Evolutionary conservation across 30 jellyfish, hydroid and myxozoan genomes (phyloP).

Genomic region (Phacellophora camtschatica): DNA sequence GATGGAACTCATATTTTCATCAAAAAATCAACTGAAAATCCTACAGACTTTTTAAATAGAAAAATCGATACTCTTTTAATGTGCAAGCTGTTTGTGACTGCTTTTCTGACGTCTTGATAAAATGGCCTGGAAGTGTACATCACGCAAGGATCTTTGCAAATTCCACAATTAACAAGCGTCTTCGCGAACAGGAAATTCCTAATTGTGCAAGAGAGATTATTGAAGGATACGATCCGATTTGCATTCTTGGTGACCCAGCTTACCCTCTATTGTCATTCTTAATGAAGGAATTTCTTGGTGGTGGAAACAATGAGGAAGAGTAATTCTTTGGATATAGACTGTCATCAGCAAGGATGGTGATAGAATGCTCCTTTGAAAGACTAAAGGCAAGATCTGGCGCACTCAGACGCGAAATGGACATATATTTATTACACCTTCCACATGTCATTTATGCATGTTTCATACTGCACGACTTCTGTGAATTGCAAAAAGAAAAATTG

Average conservation of each 20-base stretch:
- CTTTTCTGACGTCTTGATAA: conserved; percentile 36
- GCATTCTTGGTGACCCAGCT: conserved; percentile 73
- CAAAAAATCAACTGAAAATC: conserved; percentile 1
- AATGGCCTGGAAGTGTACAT: conserved; percentile 71
- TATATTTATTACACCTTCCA: neutral
- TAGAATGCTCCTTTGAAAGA: conserved; percentile 65
- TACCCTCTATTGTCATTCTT: conserved; percentile 70
- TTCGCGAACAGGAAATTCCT: conserved; percentile 22
- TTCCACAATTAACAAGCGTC: conserved; percentile 12
- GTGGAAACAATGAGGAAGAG: conserved; percentile 40
- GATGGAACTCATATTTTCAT: conserved; percentile 53
- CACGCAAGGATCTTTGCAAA: conserved; percentile 44
- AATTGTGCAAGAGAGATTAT: conserved; percentile 19
- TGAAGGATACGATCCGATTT: conserved; percentile 40
- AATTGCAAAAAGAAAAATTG: conserved; percentile 2
- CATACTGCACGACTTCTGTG: conserved; percentile 38
- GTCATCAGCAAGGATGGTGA: conserved; percentile 60
- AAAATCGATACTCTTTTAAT: conserved; percentile 14
- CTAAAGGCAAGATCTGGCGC: conserved; percentile 50
- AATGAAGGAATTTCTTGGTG: conserved; percentile 54
- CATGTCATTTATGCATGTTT: conserved; percentile 27
- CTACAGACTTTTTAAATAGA: conserved; percentile 23
- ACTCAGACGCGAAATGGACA: conserved; percentile 43
- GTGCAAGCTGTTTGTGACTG: conserved; percentile 36
- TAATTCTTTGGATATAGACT: conserved; percentile 57